Percentiles rank a stretch among this genome's conserved stretches.
Conservation (phyloP, 2,888 invertebrate species). For the Cheilosia vulpina region DNA sequence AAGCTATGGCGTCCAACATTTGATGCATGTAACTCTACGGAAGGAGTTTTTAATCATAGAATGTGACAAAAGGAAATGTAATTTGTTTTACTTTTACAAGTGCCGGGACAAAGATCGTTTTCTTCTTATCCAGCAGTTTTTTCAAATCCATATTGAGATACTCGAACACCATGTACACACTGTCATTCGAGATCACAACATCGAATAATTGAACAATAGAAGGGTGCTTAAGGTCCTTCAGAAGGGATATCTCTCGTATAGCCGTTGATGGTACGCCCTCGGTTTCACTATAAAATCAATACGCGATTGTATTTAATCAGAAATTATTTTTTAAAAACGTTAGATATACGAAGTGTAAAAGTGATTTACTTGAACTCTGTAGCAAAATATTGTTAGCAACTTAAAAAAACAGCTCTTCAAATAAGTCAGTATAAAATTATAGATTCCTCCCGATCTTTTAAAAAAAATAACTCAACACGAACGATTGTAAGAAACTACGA, state of each 20-base stretch:
- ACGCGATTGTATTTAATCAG: not conserved
- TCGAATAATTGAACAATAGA: slow-evolving; percentile 95
- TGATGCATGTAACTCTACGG: slow-evolving; percentile 92
- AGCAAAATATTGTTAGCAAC: too few relatives aligned
- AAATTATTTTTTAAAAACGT: too few relatives aligned
- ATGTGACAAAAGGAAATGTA: slow-evolving; percentile 34
- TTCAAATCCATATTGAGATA: slow-evolving; percentile 97
- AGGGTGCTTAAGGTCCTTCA: slow-evolving; percentile 95
- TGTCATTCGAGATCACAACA: slow-evolving; percentile 93
- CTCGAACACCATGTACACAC: slow-evolving; percentile 97
- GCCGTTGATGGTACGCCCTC: slow-evolving; percentile 99
- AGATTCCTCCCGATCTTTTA: too few relatives aligned
- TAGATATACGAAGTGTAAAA: too few relatives aligned
- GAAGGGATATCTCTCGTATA: slow-evolving; percentile 96
- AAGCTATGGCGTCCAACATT: slow-evolving; percentile 93
- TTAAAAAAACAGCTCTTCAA: too few relatives aligned
- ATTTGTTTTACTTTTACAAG: slow-evolving; percentile 87
- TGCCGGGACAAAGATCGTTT: slow-evolving; percentile 86
- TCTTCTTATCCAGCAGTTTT: slow-evolving; percentile 91
- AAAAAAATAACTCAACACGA: too few relatives aligned
- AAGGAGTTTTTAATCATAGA: not conserved
- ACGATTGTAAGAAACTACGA: too few relatives aligned
- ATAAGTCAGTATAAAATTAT: too few relatives aligned
- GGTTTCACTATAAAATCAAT: slow-evolving; percentile 88
- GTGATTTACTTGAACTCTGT: too few relatives aligned